phyloP scores from a whole-genome alignment of 1,140 invertebrate genomes.

The Philaenus spumarius region DNA sequence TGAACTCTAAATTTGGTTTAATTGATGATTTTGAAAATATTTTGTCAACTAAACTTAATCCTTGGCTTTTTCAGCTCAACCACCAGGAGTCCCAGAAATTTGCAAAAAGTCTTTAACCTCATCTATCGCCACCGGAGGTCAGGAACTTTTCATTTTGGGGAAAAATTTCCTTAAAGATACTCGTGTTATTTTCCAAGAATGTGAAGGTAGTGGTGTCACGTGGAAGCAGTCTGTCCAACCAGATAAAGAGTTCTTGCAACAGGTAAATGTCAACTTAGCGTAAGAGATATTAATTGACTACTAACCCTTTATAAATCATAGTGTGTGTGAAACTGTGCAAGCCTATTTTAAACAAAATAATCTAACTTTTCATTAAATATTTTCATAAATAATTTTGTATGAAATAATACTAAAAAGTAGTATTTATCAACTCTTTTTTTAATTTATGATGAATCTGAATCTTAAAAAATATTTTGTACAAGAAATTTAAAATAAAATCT shows the following conservation, averaged over 20 bases:
- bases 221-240: constrained; percentile 74
- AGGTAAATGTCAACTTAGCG: constrained; percentile 47
- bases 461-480: too few relatives aligned
- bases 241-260: constrained; percentile 77
- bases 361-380: too few relatives aligned
- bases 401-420: too few relatives aligned
- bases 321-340: too few relatives aligned
- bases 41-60: too few relatives aligned
- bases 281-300: too few relatives aligned
- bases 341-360: too few relatives aligned
- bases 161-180: constrained; percentile 97
- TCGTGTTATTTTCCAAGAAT: constrained; percentile 74
- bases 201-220: constrained; percentile 44
- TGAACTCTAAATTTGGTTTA: neutral
- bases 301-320: neutral
- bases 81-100: constrained; percentile 91
- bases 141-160: constrained; percentile 91
- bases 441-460: too few relatives aligned
- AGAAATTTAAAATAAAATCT: too few relatives aligned
- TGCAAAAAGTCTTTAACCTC: constrained; percentile 83
- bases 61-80: constrained; percentile 66
- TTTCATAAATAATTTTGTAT: too few relatives aligned
- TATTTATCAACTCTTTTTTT: too few relatives aligned
- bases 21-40: constrained; percentile 18
- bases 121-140: constrained; percentile 69